These are phyloP conservation scores for Spinus pinus DNA, from an alignment of 2,797 vertebrate species.

Conservation along the genomic window DNA sequence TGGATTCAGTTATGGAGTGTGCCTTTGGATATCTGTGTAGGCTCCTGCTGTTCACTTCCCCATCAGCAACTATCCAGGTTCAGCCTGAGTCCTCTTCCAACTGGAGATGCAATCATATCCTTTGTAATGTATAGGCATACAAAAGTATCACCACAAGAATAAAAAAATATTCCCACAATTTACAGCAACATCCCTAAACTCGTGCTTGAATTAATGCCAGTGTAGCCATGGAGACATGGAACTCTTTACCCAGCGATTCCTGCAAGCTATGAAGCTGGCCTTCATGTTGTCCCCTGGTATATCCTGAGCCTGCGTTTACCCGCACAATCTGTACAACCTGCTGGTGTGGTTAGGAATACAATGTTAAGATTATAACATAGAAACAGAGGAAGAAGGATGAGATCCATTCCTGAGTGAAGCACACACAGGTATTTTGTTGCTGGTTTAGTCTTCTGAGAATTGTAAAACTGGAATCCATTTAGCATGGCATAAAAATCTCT, in stretches of 20 bases:
- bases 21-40: accelerated
- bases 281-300: not conserved
- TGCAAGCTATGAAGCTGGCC: not conserved
- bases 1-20: not conserved
- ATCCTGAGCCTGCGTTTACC: not conserved
- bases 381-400: not conserved
- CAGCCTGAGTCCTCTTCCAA: not conserved
- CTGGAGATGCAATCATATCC: not conserved
- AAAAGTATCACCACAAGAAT: not conserved
- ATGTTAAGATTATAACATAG: not conserved
- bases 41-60: not conserved
- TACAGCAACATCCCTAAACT: not conserved
- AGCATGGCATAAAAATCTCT: not conserved
- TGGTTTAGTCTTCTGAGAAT: not conserved
- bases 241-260: not conserved
- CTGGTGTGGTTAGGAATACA: not conserved
- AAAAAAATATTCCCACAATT: not conserved
- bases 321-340: not conserved
- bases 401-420: not conserved
- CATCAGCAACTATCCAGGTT: not conserved
- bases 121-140: not conserved
- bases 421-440: accelerated
- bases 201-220: not conserved
- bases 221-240: not conserved
- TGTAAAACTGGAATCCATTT: not conserved